phyloP scores from a whole-genome alignment of 2,113 vertebrate genomes.

The Carettochelys insculpta region DNA sequence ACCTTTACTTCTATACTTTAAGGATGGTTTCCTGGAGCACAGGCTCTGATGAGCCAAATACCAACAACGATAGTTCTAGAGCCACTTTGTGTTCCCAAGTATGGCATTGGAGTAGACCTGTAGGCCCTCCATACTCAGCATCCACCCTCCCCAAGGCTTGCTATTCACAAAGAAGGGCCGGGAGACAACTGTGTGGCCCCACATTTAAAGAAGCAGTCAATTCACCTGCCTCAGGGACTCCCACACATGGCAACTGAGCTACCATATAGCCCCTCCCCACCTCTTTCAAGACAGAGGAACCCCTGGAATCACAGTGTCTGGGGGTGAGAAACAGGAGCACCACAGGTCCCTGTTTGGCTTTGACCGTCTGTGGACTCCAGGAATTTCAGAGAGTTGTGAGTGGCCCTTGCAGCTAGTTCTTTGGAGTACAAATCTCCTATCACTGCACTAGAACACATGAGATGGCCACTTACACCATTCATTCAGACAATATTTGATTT shows the following conservation, averaged over 20 bases:
- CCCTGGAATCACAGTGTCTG: neutral
- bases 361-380: too few relatives aligned
- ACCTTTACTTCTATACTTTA: neutral
- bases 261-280: too few relatives aligned
- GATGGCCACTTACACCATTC: too few relatives aligned
- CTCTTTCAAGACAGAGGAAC: neutral
- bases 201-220: too few relatives aligned
- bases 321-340: neutral
- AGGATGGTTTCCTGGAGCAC: neutral
- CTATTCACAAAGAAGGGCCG: neutral
- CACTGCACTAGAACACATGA: too few relatives aligned
- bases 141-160: neutral
- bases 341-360: too few relatives aligned
- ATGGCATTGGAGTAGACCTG: neutral
- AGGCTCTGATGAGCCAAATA: neutral
- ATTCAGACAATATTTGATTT: too few relatives aligned
- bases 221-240: too few relatives aligned
- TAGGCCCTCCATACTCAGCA: neutral
- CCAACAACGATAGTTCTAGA: neutral
- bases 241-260: neutral
- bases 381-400: too few relatives aligned
- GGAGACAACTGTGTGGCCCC: neutral
- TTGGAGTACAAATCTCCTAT: too few relatives aligned
- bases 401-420: too few relatives aligned
- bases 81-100: neutral